These are phyloP conservation scores for Empidonax alnorum DNA, from an alignment of 2,113 vertebrate genomes.

Conservation along the genomic window DNA sequence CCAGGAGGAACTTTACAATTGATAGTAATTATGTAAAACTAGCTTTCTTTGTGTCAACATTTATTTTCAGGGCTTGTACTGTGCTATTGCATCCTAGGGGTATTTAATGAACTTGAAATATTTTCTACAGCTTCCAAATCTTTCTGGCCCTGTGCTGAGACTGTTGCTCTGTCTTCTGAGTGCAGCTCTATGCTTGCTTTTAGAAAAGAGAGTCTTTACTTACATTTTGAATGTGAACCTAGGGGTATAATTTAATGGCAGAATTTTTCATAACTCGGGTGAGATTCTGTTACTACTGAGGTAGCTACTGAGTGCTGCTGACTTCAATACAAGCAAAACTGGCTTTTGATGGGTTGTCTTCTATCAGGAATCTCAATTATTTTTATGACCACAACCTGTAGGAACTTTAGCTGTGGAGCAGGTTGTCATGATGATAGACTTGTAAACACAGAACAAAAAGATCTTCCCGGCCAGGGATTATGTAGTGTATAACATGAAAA, in stretches of 20 bases:
- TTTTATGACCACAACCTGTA: background rate
- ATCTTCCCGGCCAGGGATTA: background rate
- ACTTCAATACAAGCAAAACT: background rate
- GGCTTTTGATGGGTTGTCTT: background rate
- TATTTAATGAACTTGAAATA: slow-evolving; percentile 41
- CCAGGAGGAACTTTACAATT: slow-evolving; percentile 29
- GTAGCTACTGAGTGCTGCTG: background rate
- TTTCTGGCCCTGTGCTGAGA: background rate
- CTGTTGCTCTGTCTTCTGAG: background rate
- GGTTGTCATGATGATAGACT: background rate
- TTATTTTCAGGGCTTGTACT: slow-evolving; percentile 6
- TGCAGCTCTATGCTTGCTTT: background rate
- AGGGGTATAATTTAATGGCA: background rate
- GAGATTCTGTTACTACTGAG: background rate
- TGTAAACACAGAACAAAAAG: background rate
- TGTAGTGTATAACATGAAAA: background rate
- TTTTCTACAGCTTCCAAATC: background rate
- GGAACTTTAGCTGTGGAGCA: background rate
- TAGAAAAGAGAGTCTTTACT: background rate
- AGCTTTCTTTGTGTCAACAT: slow-evolving; percentile 1
- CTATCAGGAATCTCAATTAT: background rate
- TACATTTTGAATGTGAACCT: background rate
- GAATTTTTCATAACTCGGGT: background rate
- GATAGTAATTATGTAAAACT: slow-evolving; percentile 19
- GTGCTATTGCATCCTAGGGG: background rate